phyloP scores from a whole-genome alignment of 2,888 invertebrate genomes.

The Lithosia quadra region DNA sequence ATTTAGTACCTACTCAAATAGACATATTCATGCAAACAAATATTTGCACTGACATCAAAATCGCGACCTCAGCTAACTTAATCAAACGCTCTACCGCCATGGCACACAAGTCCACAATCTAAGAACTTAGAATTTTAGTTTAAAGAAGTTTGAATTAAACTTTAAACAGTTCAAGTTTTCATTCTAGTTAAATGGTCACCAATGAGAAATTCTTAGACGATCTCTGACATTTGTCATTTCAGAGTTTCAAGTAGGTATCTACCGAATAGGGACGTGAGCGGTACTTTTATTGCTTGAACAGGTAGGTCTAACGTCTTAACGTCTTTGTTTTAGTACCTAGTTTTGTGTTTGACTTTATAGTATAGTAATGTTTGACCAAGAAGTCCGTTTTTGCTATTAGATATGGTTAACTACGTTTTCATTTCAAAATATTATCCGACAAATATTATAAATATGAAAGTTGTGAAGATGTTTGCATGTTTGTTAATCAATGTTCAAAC shows the following conservation, averaged over 20 bases:
- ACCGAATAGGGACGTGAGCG: background rate
- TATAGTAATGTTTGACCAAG: background rate
- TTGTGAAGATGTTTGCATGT: no score
- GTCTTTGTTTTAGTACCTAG: background rate
- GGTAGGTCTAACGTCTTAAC: background rate
- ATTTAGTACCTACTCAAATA: no score
- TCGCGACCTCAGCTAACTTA: no score
- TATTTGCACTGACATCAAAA: no score
- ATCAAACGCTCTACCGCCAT: no score
- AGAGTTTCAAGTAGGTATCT: background rate
- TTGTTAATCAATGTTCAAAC: no score
- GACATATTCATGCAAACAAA: no score
- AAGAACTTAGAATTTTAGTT: background rate
- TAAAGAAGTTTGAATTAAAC: background rate
- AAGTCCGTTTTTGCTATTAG: no score
- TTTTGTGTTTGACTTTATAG: background rate
- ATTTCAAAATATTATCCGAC: no score
- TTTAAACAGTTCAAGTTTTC: background rate
- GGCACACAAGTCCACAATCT: no score
- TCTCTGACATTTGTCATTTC: constrained; percentile 2
- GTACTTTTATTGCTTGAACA: background rate
- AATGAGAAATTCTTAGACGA: background rate
- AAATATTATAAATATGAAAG: no score
- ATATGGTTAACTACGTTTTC: no score
- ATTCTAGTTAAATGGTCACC: constrained; percentile 4